A percentile compares a stretch with the other conserved stretches of the same genome.
Evolutionary conservation across 1,140 invertebrate genomes (phyloP).

Genomic region (Maconellicoccus hirsutus): DNA sequence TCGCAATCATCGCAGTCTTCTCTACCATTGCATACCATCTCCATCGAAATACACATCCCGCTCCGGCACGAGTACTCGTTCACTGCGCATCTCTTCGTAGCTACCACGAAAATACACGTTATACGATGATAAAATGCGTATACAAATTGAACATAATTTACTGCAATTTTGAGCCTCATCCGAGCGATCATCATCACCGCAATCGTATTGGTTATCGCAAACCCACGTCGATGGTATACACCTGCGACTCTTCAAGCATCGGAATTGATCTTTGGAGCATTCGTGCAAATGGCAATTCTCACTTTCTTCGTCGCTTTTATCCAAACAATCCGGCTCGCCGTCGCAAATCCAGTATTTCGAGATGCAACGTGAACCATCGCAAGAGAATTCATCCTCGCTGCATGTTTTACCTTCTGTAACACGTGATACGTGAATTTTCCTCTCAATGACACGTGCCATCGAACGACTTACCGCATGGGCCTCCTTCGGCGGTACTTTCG

Average conservation of each 20-base stretch:
- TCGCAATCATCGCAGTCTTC: conserved; percentile 59
- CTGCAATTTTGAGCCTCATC: conserved; percentile 54
- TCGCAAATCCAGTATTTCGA: conserved; percentile 39
- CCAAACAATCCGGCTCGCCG: conserved; percentile 37
- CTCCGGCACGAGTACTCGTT: conserved; percentile 37
- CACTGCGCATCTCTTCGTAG: conserved; percentile 29
- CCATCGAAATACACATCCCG: conserved; percentile 35
- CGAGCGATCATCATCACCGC: conserved; percentile 52
- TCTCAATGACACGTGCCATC: neutral
- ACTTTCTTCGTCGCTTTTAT: conserved; percentile 35
- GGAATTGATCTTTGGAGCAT: conserved; percentile 33
- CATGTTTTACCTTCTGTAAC: conserved; percentile 29
- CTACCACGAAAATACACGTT: neutral
- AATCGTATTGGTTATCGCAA: conserved; percentile 66
- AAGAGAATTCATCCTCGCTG: conserved; percentile 31
- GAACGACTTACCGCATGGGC: neutral
- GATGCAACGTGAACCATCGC: conserved; percentile 42
- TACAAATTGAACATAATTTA: conserved; percentile 1
- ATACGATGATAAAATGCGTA: neutral
- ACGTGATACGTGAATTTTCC: neutral
- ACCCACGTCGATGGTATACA: conserved; percentile 73
- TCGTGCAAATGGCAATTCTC: conserved; percentile 32
- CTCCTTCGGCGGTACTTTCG: conserved; percentile 31
- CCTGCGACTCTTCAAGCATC: conserved; percentile 33
- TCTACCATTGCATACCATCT: conserved; percentile 43